Evolutionary conservation across 1,140 invertebrate genomes (phyloP), one percentile per base, ranked within the genome.

Genomic region (Bombyx mandarina): DNA sequence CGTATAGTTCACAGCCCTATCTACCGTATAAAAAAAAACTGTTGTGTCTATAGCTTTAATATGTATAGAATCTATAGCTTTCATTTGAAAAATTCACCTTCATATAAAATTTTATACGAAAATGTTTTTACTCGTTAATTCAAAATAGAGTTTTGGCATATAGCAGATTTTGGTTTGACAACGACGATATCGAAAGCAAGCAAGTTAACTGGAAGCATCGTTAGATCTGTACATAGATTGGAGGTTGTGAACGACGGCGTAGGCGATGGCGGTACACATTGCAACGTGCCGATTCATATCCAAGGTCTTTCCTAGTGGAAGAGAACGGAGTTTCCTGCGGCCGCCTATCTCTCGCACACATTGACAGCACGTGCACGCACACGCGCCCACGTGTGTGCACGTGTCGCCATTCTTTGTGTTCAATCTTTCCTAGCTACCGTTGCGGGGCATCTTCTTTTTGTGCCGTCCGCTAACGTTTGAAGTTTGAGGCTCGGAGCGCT

Each of bases 271-370:
- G 78, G 81, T 82, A 80, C 73, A 81, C 80, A 83, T 81, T 86
- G 82, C 83, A 84, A 81, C 79, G 79, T 77, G 82, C 75, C 75
- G 79, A 76, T 86, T 86, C 76, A 77, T 75, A 82, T 77, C 87
- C 86, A 88, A 88, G 87, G 87, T 88, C 87, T 88, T 88, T 88
- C 87, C 86, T 88, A 81, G 84, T 88, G 83, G 85, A 88, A 88
- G 87, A 88, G 87, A 88, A 88, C 85, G 86, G 84, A 76, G 87
- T 86, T 88, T 88, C 87, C 86, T 88, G 86, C 82, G 87, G 67
- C 78, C 75, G 79, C 81, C 79, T 82, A 81, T 85, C 80, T 85
- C 80, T 76, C 71, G 73, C 72, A 72, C 80, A 80, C 80, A 84
- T 75, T 66, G 71, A 75, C 74, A 77, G 66, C 80, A 79, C 79